phyloP scores from a whole-genome alignment of 2,797 vertebrate species.

The Remorina albescens region DNA sequence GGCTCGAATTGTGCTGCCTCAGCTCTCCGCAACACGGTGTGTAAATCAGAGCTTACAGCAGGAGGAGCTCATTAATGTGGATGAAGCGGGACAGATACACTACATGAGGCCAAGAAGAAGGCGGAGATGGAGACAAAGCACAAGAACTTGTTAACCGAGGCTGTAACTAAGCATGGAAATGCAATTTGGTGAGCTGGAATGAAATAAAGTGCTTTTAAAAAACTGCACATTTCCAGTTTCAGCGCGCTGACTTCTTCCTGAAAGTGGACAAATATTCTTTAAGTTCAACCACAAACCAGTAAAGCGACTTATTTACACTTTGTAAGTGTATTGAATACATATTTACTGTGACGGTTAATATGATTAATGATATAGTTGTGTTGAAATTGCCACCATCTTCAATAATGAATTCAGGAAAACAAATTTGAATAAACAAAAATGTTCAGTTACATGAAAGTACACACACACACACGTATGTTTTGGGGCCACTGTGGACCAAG shows the following conservation, averaged over 20 bases:
- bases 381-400: no score
- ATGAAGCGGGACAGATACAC: conserved; percentile 53
- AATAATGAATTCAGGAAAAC: no score
- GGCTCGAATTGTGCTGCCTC: conserved; percentile 63
- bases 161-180: conserved; percentile 38
- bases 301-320: neutral
- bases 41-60: conserved; percentile 67
- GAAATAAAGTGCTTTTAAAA: conserved; percentile 18
- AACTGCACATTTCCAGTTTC: neutral
- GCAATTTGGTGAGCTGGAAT: conserved; percentile 15
- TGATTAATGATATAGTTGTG: no score
- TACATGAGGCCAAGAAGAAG: conserved; percentile 27
- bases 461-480: no score
- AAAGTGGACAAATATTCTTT: neutral
- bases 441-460: no score
- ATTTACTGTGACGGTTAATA: no score
- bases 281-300: neutral
- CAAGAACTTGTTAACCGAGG: conserved; percentile 30
- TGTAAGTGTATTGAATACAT: neutral
- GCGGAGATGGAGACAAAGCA: conserved; percentile 23
- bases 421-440: no score
- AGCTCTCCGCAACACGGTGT: conserved; percentile 42
- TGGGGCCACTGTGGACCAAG: no score
- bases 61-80: conserved; percentile 66
- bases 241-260: conserved; percentile 2